These are phyloP conservation scores for Nymphalis c-album DNA, from an alignment of 2,888 invertebrate species.

Conservation along the genomic window DNA sequence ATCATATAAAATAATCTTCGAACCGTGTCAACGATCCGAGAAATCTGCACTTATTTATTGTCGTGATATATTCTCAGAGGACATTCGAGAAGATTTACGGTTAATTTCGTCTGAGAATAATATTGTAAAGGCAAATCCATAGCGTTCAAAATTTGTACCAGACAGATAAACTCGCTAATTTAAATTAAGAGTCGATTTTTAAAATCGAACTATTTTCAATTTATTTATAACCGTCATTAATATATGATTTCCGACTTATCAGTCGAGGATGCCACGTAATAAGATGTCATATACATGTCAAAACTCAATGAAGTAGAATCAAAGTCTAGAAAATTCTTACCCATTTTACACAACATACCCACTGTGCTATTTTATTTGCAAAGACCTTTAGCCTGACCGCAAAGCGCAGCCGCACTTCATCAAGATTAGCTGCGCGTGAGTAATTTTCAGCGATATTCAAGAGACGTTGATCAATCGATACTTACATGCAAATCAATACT, in stretches of 20 bases:
- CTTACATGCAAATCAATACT: conserved; percentile 50
- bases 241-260: too few relatives aligned
- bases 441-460: conserved; percentile 62
- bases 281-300: neutral
- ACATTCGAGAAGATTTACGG: conserved; percentile 25
- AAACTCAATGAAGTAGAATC: neutral
- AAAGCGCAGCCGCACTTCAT: conserved; percentile 52
- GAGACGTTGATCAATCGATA: conserved; percentile 74
- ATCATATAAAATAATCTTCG: conserved; percentile 21
- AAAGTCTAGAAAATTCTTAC: neutral
- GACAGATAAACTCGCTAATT: neutral
- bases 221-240: too few relatives aligned
- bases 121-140: conserved; percentile 16
- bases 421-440: conserved; percentile 69
- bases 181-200: too few relatives aligned
- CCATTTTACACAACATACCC: neutral
- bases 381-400: conserved; percentile 20
- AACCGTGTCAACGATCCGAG: conserved; percentile 25
- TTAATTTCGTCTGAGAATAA: conserved; percentile 14
- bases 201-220: too few relatives aligned
- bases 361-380: neutral
- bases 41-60: conserved; percentile 29
- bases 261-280: too few relatives aligned
- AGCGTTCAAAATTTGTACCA: neutral
- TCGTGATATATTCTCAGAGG: conserved; percentile 28